These are phyloP conservation scores for Piscicola geometra DNA, from an alignment of 2,888 invertebrate species.

Conservation along the genomic window DNA sequence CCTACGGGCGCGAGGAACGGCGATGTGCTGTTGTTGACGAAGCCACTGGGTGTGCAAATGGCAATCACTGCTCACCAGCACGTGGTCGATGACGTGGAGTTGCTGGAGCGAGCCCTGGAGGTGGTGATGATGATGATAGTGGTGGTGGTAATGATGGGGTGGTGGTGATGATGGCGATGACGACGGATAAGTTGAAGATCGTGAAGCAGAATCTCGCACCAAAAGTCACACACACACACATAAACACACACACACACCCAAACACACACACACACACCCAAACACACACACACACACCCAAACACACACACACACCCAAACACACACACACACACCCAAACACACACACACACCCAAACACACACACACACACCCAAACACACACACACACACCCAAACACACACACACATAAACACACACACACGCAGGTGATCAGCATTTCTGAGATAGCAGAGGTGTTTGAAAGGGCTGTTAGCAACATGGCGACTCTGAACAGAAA, in stretches of 20 bases:
- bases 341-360: too few species aligned
- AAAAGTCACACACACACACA: too few species aligned
- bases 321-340: too few species aligned
- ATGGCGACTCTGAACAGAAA: background rate
- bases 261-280: too few species aligned
- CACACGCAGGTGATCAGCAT: background rate
- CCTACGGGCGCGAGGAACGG: conserved; percentile 71
- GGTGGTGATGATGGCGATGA: conserved; percentile 70
- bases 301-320: too few species aligned
- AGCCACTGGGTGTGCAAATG: conserved; percentile 73
- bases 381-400: too few species aligned
- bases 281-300: too few species aligned
- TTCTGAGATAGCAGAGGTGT: background rate
- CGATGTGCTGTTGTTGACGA: conserved; percentile 73
- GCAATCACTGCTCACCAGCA: conserved; percentile 75
- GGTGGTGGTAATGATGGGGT: conserved; percentile 78
- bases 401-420: too few species aligned
- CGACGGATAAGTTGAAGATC: too few species aligned
- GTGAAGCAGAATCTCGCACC: too few species aligned
- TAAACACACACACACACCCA: too few species aligned
- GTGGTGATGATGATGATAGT: conserved; percentile 71
- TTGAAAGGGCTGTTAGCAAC: background rate
- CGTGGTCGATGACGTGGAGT: conserved; percentile 67
- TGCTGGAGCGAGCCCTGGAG: conserved; percentile 67
- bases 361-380: too few species aligned